A percentile compares a stretch with the other conserved stretches of the same genome.
phyloP scores from a whole-genome alignment of 2,113 vertebrate species.

The Calyptomena viridis region DNA sequence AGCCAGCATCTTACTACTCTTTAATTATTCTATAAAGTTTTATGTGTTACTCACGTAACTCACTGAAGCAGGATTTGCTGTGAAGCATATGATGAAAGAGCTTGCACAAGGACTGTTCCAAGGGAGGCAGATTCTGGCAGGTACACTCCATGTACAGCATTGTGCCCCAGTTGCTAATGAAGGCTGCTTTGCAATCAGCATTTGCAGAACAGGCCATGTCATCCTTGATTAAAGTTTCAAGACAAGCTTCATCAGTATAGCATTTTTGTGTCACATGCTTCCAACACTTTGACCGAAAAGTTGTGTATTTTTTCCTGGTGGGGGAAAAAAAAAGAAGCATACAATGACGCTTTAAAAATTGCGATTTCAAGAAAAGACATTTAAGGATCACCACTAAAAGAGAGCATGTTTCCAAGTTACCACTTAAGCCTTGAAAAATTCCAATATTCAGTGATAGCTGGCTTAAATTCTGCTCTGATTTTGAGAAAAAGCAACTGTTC shows the following conservation, averaged over 20 bases:
- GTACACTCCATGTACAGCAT: slow-evolving; percentile 78
- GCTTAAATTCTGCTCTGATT: background rate
- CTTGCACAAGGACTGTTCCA: slow-evolving; percentile 72
- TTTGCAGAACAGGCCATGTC: slow-evolving; percentile 73
- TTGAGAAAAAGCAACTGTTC: background rate
- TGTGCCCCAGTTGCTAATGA: slow-evolving; percentile 80
- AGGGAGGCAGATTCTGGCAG: slow-evolving; percentile 62
- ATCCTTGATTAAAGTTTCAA: slow-evolving; percentile 65
- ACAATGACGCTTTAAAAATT: background rate
- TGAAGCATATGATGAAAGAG: slow-evolving; percentile 81
- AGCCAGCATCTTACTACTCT: background rate
- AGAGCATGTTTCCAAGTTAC: background rate
- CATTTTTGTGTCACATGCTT: slow-evolving; percentile 62
- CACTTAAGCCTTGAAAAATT: background rate
- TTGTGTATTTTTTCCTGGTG: slow-evolving; percentile 72
- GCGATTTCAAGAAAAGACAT: background rate
- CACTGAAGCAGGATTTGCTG: slow-evolving; percentile 81
- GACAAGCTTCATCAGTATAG: slow-evolving; percentile 67
- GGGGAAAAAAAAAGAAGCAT: background rate
- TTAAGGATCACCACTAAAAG: background rate
- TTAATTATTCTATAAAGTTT: background rate
- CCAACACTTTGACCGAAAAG: slow-evolving; percentile 83
- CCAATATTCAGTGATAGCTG: background rate
- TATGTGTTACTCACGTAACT: slow-evolving; percentile 48
- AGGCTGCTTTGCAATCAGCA: slow-evolving; percentile 82